Evolutionary conservation across 2,113 vertebrate genomes (phyloP).

Genomic region (Grammomys surdaster): DNA sequence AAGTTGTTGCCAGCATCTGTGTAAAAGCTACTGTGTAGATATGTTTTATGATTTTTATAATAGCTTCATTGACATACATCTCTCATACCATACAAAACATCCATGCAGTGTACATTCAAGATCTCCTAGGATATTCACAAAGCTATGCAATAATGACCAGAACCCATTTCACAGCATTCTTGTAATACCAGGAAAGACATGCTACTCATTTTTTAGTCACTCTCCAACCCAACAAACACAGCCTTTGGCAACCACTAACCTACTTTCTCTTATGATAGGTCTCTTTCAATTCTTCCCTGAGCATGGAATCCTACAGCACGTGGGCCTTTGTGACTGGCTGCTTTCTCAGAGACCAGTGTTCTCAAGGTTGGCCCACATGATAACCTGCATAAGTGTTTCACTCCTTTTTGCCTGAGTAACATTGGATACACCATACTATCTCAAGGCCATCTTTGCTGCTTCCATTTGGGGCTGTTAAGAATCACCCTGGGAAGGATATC

Average conservation of each 20-base stretch:
- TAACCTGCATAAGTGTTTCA: not conserved
- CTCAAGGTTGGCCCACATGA: not conserved
- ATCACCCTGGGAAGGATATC: not conserved
- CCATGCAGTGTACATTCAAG: not conserved
- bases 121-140: not conserved
- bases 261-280: not conserved
- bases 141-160: not conserved
- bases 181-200: not conserved
- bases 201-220: not conserved
- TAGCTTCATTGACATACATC: not conserved
- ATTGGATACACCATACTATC: not conserved
- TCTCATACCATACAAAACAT: not conserved
- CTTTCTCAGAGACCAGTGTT: not conserved
- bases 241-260: not conserved
- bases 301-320: too few relatives aligned
- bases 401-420: too few relatives aligned
- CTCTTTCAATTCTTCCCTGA: not conserved
- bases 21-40: not conserved
- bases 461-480: not conserved
- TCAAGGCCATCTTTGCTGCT: not conserved
- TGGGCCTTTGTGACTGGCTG: not conserved
- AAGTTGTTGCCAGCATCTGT: not conserved
- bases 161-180: not conserved
- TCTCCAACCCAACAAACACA: fast-evolving
- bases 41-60: not conserved